Evolutionary conservation across 1,140 invertebrate species (phyloP).

Genomic region (Semibalanus balanoides): DNA sequence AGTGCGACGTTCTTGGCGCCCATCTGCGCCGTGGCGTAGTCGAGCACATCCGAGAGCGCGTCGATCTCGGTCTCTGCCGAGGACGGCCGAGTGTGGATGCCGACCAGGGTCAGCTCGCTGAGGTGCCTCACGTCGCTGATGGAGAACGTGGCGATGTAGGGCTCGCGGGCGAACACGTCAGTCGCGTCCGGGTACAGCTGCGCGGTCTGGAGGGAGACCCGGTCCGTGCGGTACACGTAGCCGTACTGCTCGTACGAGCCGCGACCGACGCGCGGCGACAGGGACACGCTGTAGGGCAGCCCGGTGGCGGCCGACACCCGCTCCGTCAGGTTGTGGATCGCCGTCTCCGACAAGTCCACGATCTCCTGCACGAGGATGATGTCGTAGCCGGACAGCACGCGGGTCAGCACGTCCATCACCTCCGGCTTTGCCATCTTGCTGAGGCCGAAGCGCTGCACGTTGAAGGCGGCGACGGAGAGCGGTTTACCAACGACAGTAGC

Average conservation of each 20-base stretch:
- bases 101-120: conserved; percentile 12
- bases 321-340: conserved; percentile 11
- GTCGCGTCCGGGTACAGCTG: conserved; percentile 8
- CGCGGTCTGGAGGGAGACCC: not conserved
- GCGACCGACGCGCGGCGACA: conserved; percentile 14
- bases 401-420: conserved; percentile 23
- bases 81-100: conserved; percentile 25
- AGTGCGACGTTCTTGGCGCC: conserved; percentile 18
- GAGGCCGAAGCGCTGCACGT: conserved; percentile 14
- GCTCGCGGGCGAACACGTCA: conserved; percentile 14
- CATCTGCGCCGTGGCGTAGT: conserved; percentile 8
- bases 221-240: conserved; percentile 8
- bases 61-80: conserved; percentile 25
- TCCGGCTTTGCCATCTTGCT: conserved; percentile 20
- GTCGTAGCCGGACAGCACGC: conserved; percentile 20
- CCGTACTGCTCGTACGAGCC: conserved; percentile 13
- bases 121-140: conserved; percentile 17
- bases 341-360: conserved; percentile 13
- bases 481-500: no score
- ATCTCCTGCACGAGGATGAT: conserved; percentile 17
- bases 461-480: conserved; percentile 10
- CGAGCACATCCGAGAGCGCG: conserved; percentile 23
- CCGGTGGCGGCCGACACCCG: conserved; percentile 8
- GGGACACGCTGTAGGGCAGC: not conserved
- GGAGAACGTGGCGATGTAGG: conserved; percentile 8